Conservation (phyloP, 2,113 vertebrate genomes). For the Megaceryle torquata region DNA sequence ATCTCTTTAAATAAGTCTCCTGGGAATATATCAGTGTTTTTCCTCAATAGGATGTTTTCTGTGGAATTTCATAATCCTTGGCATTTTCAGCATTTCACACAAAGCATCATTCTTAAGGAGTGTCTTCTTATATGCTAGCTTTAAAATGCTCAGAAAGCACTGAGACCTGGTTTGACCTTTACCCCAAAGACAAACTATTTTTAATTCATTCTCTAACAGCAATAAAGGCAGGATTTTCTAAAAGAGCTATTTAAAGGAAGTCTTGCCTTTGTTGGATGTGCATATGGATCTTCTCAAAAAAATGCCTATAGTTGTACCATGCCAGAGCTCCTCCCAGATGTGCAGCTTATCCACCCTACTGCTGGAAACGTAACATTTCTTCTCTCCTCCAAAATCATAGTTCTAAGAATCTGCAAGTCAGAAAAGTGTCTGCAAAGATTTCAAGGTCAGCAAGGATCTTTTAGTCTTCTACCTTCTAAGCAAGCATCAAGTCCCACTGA, state of each 20-base stretch:
- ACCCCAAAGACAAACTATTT: not conserved
- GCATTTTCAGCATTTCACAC: constrained; percentile 3
- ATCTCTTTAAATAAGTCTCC: constrained; percentile 12
- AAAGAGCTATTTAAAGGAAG: not conserved
- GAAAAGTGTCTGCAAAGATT: not conserved
- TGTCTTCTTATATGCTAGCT: not conserved
- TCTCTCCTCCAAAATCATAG: not conserved
- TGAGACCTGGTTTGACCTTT: not conserved
- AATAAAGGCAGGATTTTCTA: not conserved
- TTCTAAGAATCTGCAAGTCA: not conserved
- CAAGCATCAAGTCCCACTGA: not conserved
- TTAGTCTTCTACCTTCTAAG: not conserved
- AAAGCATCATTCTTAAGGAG: not conserved
- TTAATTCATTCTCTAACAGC: not conserved
- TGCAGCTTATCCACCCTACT: not conserved
- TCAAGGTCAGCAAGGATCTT: not conserved
- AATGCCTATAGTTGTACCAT: not conserved
- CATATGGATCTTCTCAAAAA: not conserved
- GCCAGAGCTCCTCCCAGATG: not conserved
- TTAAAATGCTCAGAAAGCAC: not conserved
- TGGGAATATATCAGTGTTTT: constrained; percentile 5
- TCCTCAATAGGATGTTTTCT: not conserved
- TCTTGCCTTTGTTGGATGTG: not conserved
- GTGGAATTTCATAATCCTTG: constrained; percentile 13
- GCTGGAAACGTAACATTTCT: not conserved